Base-by-base conservation (phyloP, 2,113 vertebrate genomes). In the Siniperca chuatsi region DNA sequence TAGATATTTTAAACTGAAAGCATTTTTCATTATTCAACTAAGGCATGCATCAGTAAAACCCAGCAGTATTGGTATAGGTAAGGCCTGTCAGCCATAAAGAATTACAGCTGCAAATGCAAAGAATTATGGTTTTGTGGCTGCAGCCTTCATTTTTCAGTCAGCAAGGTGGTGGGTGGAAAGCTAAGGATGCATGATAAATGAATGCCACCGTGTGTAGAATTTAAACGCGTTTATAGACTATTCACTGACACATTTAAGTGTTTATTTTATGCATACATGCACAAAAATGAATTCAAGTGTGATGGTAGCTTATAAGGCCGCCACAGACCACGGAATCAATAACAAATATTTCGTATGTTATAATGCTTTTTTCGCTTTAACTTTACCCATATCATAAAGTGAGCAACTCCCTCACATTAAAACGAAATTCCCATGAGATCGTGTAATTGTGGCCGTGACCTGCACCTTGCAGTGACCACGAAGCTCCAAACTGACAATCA, bases 111-210 rank as follows among this genome's bases (percentile, higher is more conserved):
- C 33, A 70, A 15, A 33, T 61, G 29, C 66, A 75, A 21, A 4
- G 33, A 33, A 52, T 23, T 11, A 10, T 52, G 18, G 18, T 54
- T 79, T 48, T 48, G 50, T 55, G 16, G 15, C 33, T 81, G 33
- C 68, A 72, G 62, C 40, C 21, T 66, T 84, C 29, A 55, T 75
- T 20, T 79, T 44, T 60, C 42, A 79, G 73, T 55, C 18, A 67
- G 18, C 16, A 40, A 29, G 62, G 40, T 73, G 62, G 44, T 55
- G 71, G 70, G 29, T 77, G 52, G 50, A 69, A 46, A 60, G 23
- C n/a, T 2, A 13, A 5, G n/a, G 21, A 42, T 77, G 79, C 64
- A 40, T 75, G 50, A 67, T 10, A 58, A 54, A 76, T 15, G 6
- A 46, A 66, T 65, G 35, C 1, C 46, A 29, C 52, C 40, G 25